A percentile compares a stretch with the other conserved stretches of the same genome.
Evolutionary conservation across 2,797 vertebrate species (phyloP).

Genomic region (Pachyuromys duprasi): DNA sequence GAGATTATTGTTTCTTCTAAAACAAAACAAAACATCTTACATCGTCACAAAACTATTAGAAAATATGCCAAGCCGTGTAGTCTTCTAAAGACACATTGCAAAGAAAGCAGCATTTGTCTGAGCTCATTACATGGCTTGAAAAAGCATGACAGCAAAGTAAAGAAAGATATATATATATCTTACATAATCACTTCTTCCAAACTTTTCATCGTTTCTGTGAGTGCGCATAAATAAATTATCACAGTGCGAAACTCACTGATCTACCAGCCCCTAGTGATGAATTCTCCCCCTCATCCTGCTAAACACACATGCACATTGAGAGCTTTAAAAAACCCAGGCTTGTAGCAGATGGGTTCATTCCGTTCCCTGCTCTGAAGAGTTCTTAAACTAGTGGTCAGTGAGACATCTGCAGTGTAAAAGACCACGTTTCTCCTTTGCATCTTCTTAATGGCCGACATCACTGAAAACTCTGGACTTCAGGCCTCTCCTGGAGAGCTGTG

Average conservation of each 20-base stretch:
- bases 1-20: background rate
- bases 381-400: background rate
- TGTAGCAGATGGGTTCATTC: background rate
- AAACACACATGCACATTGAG: background rate
- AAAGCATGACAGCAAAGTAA: background rate
- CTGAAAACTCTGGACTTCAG: background rate
- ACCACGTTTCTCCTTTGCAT: background rate
- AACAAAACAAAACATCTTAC: background rate
- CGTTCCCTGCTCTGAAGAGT: background rate
- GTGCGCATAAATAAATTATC: background rate
- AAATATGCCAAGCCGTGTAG: background rate
- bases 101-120: background rate
- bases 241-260: background rate
- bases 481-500: background rate
- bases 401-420: background rate
- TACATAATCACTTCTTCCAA: slow-evolving; percentile 4
- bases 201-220: background rate
- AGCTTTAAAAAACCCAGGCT: background rate
- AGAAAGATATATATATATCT: background rate
- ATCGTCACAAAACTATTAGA: slow-evolving; percentile 30
- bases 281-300: background rate
- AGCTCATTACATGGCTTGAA: background rate
- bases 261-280: background rate
- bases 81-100: slow-evolving; percentile 17
- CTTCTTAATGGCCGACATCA: background rate